Conservation (phyloP, 2,797 vertebrate species). For the Glossophaga mutica region DNA sequence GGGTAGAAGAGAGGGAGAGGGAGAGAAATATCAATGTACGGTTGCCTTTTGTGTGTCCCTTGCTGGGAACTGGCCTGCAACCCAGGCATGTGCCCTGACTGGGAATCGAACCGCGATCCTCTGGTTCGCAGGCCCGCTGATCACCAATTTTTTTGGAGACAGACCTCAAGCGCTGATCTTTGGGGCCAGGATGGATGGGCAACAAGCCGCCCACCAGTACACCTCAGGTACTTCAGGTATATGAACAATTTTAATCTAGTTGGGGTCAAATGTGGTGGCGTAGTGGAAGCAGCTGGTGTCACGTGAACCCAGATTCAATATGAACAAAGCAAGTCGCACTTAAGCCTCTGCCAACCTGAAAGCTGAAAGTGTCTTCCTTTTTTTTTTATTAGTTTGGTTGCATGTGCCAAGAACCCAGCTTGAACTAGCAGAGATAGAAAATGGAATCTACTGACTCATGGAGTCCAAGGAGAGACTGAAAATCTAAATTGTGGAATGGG, state of each 20-base stretch:
- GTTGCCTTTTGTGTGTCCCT: no score
- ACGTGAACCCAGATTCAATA: background rate
- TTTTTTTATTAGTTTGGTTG: background rate
- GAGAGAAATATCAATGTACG: no score
- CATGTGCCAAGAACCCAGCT: background rate
- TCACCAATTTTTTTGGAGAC: background rate
- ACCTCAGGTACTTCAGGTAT: background rate
- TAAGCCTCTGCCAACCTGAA: background rate
- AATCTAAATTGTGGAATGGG: background rate
- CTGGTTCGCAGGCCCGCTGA: no score
- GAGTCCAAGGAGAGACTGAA: conserved; percentile 24
- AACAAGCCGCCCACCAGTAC: background rate
- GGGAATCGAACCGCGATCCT: no score
- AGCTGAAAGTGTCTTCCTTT: background rate
- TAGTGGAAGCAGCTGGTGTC: background rate
- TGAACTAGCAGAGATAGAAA: conserved; percentile 21
- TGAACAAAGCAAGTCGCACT: background rate
- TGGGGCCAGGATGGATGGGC: background rate
- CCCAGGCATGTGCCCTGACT: no score
- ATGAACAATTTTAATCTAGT: background rate
- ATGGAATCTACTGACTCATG: background rate
- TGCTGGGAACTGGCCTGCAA: no score
- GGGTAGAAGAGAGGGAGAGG: no score
- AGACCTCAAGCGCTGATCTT: background rate
- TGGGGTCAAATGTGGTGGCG: background rate